Base-by-base conservation (phyloP, 1,140 invertebrate genomes). In the Phthorimaea operculella region DNA sequence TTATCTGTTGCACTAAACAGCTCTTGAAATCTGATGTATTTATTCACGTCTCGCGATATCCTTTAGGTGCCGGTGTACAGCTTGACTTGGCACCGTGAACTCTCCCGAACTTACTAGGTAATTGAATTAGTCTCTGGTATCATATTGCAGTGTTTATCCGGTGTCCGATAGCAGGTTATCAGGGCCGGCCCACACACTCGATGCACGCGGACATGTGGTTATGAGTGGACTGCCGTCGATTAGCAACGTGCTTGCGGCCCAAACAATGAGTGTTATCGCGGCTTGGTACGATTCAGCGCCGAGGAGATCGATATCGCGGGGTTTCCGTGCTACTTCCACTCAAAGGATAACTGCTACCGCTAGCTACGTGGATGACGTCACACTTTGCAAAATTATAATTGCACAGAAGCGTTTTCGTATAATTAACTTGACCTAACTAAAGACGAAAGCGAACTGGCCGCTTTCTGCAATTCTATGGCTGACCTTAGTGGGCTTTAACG, bases 211-310 rank as follows among this genome's bases (percentile, higher is more conserved):
- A 66, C 67, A 64, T 66, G 60, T 52, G 58, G 52, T 65, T 57
- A 51, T 57, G 68, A 79, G 78, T 83, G 74, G 76, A 58, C 44
- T n/a, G 52, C 33, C 63, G 69, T 79, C 73, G 62, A 76, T 73
- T 78, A 68, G 79, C 77, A 78, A 76, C 77, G 69, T 68, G 73
- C 69, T 70, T 74, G 60, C 66, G 59, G 70, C 70, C 70, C 77
- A 82, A 84, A 84, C 81, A 84, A 79, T 82, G 71, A 71, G 81
- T 64, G 79, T 76, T 71, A 70, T 84, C 79, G 72, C 79, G 58
- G 69, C 64, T 68, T 79, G 81, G 77, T 78, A 84, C 81, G 68
- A 62, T 67, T 66, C 58, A 66, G 66, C 57, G 63, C 57, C 63
- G 59, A 58, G 49, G 64, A 70, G 73, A 83, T 83, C 80, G 72